Conservation (phyloP, 2,113 vertebrate genomes). For the Arothron firmamentum region DNA sequence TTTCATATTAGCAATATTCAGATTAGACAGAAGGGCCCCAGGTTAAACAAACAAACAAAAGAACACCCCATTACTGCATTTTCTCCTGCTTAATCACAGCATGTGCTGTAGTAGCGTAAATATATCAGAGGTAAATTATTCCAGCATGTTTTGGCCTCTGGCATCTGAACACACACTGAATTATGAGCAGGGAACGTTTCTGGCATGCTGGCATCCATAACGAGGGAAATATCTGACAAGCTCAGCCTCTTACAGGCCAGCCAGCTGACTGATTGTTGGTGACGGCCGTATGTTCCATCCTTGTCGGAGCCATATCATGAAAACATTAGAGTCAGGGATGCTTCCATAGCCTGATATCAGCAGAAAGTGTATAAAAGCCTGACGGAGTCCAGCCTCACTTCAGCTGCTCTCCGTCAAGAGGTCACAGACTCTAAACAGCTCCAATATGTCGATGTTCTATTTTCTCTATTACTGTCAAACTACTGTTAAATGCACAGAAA, state of each 20-base stretch:
- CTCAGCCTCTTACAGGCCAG: neutral
- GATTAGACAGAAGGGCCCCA: constrained; percentile 25
- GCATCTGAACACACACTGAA: neutral
- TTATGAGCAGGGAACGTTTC: neutral
- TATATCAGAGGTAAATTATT: neutral
- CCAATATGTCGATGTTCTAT: no score
- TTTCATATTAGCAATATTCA: constrained; percentile 36
- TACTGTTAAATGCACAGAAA: no score
- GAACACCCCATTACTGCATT: constrained; percentile 4
- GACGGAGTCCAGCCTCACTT: no score
- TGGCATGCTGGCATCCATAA: neutral
- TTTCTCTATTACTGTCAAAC: no score
- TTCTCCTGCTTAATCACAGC: constrained; percentile 10
- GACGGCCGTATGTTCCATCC: neutral
- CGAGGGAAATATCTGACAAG: neutral
- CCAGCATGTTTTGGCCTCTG: constrained; percentile 2
- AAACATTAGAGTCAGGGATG: constrained; percentile 32
- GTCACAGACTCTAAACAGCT: no score
- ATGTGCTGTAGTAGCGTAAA: neutral
- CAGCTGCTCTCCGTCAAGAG: no score
- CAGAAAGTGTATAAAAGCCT: no score
- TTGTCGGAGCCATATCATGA: constrained; percentile 15
- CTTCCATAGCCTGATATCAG: neutral
- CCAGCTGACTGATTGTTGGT: constrained; percentile 9
- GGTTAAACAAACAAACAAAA: constrained; percentile 34